Evolutionary conservation across 2,888 invertebrate genomes (phyloP).

Genomic region (Macaria liturata): DNA sequence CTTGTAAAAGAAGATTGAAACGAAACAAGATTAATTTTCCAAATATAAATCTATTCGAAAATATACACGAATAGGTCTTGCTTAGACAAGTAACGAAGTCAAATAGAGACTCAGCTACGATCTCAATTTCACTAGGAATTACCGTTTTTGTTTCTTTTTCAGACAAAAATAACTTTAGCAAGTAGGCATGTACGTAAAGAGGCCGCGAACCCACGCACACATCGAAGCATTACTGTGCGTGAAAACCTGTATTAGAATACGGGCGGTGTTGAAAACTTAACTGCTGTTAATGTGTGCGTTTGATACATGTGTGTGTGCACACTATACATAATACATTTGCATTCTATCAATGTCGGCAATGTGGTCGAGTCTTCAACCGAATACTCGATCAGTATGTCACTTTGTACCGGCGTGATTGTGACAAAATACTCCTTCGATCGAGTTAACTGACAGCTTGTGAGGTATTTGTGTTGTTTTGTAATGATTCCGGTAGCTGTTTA

Average conservation of each 20-base stretch:
- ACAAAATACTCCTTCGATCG: slow-evolving; percentile 4
- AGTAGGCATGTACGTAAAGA: slow-evolving; percentile 44
- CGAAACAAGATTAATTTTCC: too few species aligned
- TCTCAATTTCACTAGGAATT: not conserved
- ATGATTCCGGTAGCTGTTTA: not conserved
- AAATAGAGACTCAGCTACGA: too few species aligned
- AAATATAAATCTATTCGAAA: too few species aligned
- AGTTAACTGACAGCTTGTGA: not conserved
- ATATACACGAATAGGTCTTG: too few species aligned
- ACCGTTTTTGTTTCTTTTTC: slow-evolving; percentile 8
- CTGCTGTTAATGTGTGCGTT: slow-evolving; percentile 25
- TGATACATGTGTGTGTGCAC: slow-evolving; percentile 38
- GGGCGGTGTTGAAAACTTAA: slow-evolving; percentile 31
- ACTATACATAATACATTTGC: slow-evolving; percentile 57
- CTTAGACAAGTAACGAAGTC: too few species aligned
- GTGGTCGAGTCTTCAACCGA: slow-evolving; percentile 49
- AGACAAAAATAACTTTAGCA: slow-evolving; percentile 36
- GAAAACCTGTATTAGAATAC: slow-evolving; percentile 47
- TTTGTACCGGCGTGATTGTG: slow-evolving; percentile 33
- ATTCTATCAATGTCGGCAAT: slow-evolving; percentile 57
- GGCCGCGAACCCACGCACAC: slow-evolving; percentile 54
- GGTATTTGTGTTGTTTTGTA: slow-evolving; percentile 1
- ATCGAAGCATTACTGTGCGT: slow-evolving; percentile 37
- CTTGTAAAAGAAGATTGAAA: not conserved
- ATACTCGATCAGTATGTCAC: slow-evolving; percentile 72